phyloP scores from a whole-genome alignment of 2,113 vertebrate genomes.

The Seriola rivoliana region DNA sequence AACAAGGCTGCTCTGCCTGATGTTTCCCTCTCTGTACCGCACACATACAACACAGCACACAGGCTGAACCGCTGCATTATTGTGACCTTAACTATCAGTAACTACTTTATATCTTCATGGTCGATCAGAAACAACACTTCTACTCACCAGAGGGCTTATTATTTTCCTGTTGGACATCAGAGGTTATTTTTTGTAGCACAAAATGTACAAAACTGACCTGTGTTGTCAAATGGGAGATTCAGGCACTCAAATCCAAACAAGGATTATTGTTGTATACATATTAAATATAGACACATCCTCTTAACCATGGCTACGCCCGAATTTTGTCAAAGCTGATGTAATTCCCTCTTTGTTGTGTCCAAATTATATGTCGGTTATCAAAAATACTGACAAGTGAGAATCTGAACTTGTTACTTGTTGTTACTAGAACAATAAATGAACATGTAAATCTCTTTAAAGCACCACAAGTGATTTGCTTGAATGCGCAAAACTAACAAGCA shows the following conservation, averaged over 20 bases:
- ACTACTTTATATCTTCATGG: background rate
- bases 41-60: background rate
- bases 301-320: background rate
- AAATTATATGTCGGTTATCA: background rate
- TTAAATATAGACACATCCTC: background rate
- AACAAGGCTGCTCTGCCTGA: conserved; percentile 30
- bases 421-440: no score
- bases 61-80: background rate
- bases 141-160: background rate
- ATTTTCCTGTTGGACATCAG: background rate
- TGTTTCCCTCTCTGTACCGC: conserved; percentile 30
- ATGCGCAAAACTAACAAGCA: background rate
- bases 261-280: background rate
- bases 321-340: background rate
- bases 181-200: background rate
- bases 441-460: background rate
- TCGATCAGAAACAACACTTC: background rate
- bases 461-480: no score
- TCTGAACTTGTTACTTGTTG: no score
- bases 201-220: background rate
- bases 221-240: background rate
- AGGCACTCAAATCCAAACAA: background rate
- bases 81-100: conserved; percentile 4
- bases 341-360: background rate
- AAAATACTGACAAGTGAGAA: no score